Evolutionary conservation across 1,140 invertebrate species (phyloP).

Genomic region (Forficula auricularia): DNA sequence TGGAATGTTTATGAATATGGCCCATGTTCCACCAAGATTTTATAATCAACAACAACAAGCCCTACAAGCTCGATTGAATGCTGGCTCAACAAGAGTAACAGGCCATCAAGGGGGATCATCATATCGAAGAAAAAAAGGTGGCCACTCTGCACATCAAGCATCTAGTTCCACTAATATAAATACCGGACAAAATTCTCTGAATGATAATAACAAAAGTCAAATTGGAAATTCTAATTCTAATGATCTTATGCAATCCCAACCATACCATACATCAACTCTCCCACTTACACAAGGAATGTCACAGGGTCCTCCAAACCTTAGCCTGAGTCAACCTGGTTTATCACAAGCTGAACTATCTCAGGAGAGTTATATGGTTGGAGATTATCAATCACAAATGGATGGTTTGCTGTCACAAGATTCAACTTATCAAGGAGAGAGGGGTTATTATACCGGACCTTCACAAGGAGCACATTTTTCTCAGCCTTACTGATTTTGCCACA

Average conservation of each 20-base stretch:
- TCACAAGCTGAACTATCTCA: conserved; percentile 55
- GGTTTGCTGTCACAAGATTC: conserved; percentile 88
- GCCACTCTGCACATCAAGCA: no score
- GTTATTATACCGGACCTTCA: conserved; percentile 36
- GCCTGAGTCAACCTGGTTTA: conserved; percentile 43
- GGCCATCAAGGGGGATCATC: no score
- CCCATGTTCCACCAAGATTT: conserved; percentile 69
- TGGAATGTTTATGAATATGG: conserved; percentile 91
- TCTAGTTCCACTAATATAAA: no score
- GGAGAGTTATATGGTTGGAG: conserved; percentile 68
- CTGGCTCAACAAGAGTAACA: conserved; percentile 28
- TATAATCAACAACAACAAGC: conserved; percentile 68
- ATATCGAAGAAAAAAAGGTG: no score
- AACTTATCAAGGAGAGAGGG: conserved; percentile 68
- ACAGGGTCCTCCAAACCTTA: conserved; percentile 15
- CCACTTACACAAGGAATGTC: conserved; percentile 23
- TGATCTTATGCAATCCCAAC: conserved; percentile 21
- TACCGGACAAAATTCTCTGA: no score
- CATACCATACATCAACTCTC: conserved; percentile 35
- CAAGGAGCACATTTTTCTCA: conserved; percentile 40
- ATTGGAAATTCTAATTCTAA: no score
- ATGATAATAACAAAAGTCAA: no score
- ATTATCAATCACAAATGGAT: conserved; percentile 87
- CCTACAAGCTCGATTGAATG: conserved; percentile 20
- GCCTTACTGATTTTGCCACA: conserved; percentile 1